phyloP scores from a whole-genome alignment of 1,140 invertebrate genomes.

The Diorhabda carinulata region DNA sequence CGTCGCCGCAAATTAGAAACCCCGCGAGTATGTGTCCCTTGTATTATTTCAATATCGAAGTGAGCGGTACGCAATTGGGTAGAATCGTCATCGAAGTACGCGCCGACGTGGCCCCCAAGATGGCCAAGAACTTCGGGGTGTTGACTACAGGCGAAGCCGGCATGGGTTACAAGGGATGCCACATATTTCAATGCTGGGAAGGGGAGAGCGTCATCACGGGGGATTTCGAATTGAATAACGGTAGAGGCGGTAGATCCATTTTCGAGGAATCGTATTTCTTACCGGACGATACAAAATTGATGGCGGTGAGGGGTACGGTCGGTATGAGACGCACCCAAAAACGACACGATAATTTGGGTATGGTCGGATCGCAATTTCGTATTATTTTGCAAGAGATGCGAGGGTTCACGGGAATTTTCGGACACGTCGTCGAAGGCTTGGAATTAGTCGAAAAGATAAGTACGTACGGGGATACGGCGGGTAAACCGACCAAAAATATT shows the following conservation, averaged over 20 bases:
- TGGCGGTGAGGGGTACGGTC: conserved; percentile 71
- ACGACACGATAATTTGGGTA: conserved; percentile 71
- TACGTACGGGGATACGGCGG: conserved; percentile 69
- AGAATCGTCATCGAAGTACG: conserved; percentile 80
- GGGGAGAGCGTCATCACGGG: conserved; percentile 76
- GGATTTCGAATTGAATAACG: conserved; percentile 78
- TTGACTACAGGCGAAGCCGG: conserved; percentile 76
- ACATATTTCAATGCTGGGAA: conserved; percentile 78
- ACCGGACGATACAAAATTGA: conserved; percentile 75
- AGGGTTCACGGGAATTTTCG: conserved; percentile 79
- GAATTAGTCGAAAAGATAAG: conserved; percentile 77
- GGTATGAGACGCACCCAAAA: conserved; percentile 80
- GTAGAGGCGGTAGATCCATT: conserved; percentile 71
- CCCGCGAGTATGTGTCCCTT: conserved; percentile 60
- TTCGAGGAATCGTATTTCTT: conserved; percentile 75
- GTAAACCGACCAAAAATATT: conserved; percentile 72
- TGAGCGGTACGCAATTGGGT: conserved; percentile 66
- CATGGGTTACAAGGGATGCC: conserved; percentile 73
- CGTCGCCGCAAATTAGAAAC: conserved; percentile 50
- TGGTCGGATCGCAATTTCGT: conserved; percentile 81
- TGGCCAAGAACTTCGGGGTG: conserved; percentile 83
- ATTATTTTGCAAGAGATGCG: conserved; percentile 77
- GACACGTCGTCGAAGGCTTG: conserved; percentile 74
- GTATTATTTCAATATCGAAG: conserved; percentile 74
- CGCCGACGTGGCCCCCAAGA: conserved; percentile 81